Percentiles rank a stretch among this genome's conserved stretches.
phyloP scores from a whole-genome alignment of 1,140 invertebrate species.

The Lamellibrachia luymesi region DNA sequence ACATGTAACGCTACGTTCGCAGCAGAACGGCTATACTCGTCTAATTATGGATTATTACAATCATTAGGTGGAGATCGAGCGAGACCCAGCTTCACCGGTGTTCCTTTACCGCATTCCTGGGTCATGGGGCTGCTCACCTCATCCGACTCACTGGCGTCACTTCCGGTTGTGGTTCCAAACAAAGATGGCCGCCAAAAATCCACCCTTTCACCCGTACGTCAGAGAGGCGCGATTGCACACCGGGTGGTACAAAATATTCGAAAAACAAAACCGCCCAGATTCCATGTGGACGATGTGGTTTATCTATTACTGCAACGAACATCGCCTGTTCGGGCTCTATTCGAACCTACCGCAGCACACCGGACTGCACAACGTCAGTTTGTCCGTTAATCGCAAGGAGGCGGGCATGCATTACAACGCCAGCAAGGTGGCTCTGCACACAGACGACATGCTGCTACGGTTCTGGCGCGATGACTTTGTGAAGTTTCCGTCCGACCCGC shows the following conservation, averaged over 20 bases:
- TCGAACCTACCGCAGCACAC: neutral
- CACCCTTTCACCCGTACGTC: neutral
- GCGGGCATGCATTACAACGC: too few relatives aligned
- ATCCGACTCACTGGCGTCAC: neutral
- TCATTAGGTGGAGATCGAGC: neutral
- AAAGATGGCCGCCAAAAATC: neutral
- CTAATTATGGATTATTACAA: too few relatives aligned
- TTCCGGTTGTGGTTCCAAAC: conserved; percentile 20
- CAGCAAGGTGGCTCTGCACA: too few relatives aligned
- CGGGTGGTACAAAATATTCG: conserved; percentile 18
- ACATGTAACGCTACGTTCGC: too few relatives aligned
- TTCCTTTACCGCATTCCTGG: conserved; percentile 13
- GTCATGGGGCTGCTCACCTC: conserved; percentile 15
- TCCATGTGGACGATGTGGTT: conserved; percentile 23
- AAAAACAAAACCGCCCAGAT: neutral
- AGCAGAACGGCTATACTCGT: too few relatives aligned
- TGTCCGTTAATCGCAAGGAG: conserved; percentile 8
- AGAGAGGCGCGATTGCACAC: neutral
- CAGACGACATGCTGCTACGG: neutral
- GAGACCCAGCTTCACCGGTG: neutral
- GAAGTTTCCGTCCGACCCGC: neutral
- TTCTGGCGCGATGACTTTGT: neutral
- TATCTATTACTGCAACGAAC: conserved; percentile 15
- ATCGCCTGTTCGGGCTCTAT: neutral
- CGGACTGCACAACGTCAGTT: neutral